phyloP scores from a whole-genome alignment of 2,888 invertebrate species.

The Agriopis aurantiaria region DNA sequence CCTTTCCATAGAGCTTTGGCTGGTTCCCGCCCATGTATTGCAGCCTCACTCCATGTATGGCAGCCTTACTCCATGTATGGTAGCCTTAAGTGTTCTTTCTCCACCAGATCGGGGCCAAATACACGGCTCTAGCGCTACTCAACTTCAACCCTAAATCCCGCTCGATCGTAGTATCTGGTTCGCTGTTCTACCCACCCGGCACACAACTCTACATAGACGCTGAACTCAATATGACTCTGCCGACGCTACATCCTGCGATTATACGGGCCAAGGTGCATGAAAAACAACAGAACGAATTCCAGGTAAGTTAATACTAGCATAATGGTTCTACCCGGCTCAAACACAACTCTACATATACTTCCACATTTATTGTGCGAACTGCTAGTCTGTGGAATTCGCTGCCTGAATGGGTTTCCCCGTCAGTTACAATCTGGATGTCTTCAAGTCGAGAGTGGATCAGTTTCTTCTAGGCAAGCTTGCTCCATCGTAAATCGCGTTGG shows the following conservation, averaged over 20 bases:
- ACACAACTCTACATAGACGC: conserved; percentile 89
- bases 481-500: too few species aligned
- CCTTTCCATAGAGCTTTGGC: too few species aligned
- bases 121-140: conserved; percentile 69
- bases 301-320: conserved; percentile 77
- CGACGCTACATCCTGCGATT: conserved; percentile 90
- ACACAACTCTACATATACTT: too few species aligned
- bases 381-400: too few species aligned
- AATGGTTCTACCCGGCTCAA: not conserved
- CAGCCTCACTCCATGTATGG: too few species aligned
- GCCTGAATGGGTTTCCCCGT: too few species aligned
- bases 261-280: conserved; percentile 89
- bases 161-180: conserved; percentile 74
- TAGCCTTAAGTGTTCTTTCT: conserved; percentile 27
- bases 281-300: conserved; percentile 89
- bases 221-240: conserved; percentile 90
- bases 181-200: conserved; percentile 88
- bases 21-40: too few species aligned
- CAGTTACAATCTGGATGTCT: too few species aligned
- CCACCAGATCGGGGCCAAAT: conserved; percentile 75
- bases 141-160: conserved; percentile 79
- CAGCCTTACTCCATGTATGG: not conserved
- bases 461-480: too few species aligned
- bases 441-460: too few species aligned
- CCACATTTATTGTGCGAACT: too few species aligned